Evolutionary conservation across 1,140 invertebrate species (phyloP), one percentile per base, ranked within the genome.

Genomic region (Asbolus verrucosus): DNA sequence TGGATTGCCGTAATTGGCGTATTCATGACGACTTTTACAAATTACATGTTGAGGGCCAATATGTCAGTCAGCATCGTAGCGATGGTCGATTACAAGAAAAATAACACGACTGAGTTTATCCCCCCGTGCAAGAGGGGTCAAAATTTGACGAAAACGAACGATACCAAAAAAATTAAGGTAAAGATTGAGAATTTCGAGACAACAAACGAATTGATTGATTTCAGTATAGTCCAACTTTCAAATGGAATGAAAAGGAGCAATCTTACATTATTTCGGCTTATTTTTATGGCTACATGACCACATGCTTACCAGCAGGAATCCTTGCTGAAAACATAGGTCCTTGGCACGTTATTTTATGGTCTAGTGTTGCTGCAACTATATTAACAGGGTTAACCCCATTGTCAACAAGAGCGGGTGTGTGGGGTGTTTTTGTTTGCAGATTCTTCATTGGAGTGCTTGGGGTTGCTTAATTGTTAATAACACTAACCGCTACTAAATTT

Each of bases 231-330:
- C n/a, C n/a, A 14, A 33, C 85, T 14, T 88, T 80, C 39, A 78
- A 84, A 41, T 89, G 87, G 87, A 81, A 79, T 61, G 80, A 85
- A 67, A 79, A 80, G 38, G 78, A 86, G 43, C 88, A 90, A 82
- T 88, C 87, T 0, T 66, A 86, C 0, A 80, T 91, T n/a, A 70
- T 91, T 16, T 83, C 86, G 0, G 83, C 85, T 1, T 91, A 90
- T 73, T 90, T 89, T 76, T 90, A 86, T 80, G 90, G 87, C 13
- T 77, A 71, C 50, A 69, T 75, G n/a, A 33, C 68, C n/a, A 69
- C 62, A 14, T 67, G 30, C 1, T 50, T 70, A 15, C 66, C 65
- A 1, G 73, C 63, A n/a, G 73, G 73, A 33, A 36, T 65, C 9
- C 16, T 73, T 4, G 60, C 71, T 14, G 73, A 75, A 54, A 81